Evolutionary conservation across 2,797 vertebrate species (phyloP), one percentile per base, ranked within the genome.

Genomic region (Chaetodon trifasciatus): DNA sequence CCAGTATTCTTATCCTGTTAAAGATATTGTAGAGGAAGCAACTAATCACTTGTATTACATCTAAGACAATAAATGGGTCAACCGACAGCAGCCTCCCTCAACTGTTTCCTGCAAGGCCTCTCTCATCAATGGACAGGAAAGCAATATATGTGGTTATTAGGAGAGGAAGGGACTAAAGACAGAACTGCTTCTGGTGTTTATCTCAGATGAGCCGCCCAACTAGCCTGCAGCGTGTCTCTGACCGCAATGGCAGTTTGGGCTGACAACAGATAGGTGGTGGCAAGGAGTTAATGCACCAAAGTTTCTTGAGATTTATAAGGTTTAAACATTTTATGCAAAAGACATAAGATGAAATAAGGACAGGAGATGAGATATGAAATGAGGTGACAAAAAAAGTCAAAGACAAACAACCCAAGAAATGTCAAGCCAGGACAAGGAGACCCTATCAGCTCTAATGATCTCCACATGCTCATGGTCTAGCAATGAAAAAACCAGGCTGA

Each of bases 121-220:
- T 77, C 57, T 57, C 42, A 3, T 69, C 40, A 60, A 24, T 37
- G 61, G 37, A 76, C 74, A 69, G 47, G 42, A 84, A 82, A 86
- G 64, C 61, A 64, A 74, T 62, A 76, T 28, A 57, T 56, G 46
- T 46, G 62, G 56, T 71, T 84, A 73, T 82, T 78, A 76, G 56
- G n/a, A 68, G 61, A 85, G 81, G 84, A 80, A 84, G 77, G 65
- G 82, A 81, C 66, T 70, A 3, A 71, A 76, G 76, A 76, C 79
- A 84, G 60, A 62, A 76, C 28, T 6, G 40, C 56, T 79, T 64
- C 86, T 89, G 75, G 81, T 81, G 77, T 86, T 85, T 67, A 78
- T 85, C 74, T 74, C 39, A 21, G 21, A 74, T n/a, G 53, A 89
- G 73, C 83, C 82, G 87, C 86, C 80, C 87, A 88, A 80, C 52